Percentiles rank a stretch among this genome's conserved stretches.
phyloP scores from a whole-genome alignment of 2,797 vertebrate species.

The Aphelocoma californica region DNA sequence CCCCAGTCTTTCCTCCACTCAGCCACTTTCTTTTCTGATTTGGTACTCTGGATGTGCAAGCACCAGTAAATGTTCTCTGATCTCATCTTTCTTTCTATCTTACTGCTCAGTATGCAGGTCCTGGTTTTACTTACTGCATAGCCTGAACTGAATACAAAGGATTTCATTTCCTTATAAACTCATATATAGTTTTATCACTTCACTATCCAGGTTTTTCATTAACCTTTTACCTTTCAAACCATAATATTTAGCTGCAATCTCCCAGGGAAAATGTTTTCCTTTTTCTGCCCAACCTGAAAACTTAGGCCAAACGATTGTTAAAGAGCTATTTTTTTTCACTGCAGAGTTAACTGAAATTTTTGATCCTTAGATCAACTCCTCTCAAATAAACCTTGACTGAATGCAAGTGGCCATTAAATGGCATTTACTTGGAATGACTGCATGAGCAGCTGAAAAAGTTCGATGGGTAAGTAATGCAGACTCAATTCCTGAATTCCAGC shows the following conservation, averaged over 20 bases:
- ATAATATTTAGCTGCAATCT: not conserved
- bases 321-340: not conserved
- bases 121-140: not conserved
- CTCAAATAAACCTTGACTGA: not conserved
- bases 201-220: not conserved
- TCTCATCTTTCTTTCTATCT: not conserved
- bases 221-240: not conserved
- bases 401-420: not conserved
- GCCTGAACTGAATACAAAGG: not conserved
- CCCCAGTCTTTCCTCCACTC: not conserved
- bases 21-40: not conserved
- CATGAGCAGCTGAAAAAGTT: not conserved
- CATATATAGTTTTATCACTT: not conserved
- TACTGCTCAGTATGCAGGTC: not conserved
- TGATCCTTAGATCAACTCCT: not conserved
- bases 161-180: not conserved
- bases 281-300: not conserved
- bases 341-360: not conserved
- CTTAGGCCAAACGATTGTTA: not conserved
- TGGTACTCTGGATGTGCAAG: not conserved
- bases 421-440: not conserved
- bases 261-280: not conserved
- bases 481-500: not conserved
- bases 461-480: not conserved
- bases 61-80: not conserved